Evolutionary conservation across 2,113 vertebrate genomes (phyloP), one percentile per base, ranked within the genome.

Genomic region (Aphyosemion australe): DNA sequence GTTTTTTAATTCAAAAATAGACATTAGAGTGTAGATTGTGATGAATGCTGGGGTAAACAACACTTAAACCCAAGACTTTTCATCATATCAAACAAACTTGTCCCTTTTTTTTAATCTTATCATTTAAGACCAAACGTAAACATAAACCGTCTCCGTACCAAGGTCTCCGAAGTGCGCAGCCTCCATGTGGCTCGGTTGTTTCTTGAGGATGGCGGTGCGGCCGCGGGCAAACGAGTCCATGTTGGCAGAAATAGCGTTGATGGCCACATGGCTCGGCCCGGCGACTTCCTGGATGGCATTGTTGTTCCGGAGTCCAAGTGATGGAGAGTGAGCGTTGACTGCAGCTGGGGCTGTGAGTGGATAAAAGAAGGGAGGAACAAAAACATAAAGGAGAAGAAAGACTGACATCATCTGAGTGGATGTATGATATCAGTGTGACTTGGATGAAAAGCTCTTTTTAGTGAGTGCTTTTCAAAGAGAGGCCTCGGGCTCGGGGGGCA

Each of bases 241-340:
- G 92, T 98, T 99, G 86, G 97, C 97, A 11, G 97, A 99, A 91
- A 99, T 99, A 92, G 96, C 97, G 49, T 92, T 99, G 89, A 99
- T 96, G 45, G 97, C 97, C 93, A 98, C 95, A 78, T 95, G 95
- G 92, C 97, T 99, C 85, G 97, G 97, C 90, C 96, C 96, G 6
- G 96, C 95, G 48, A 95, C 95, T 72, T 98, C 96, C 91, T 95
- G 93, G 90, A 96, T 93, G 79, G 96, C 97, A 94, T 97, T 90
- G 86, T 98, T 93, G 83, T 96, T 97, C 69, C 94, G 92, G 69
- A 91, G 90, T 79, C 90, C 94, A 59, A 89, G 91, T 8, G 94
- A 94, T 21, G 95, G 94, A 87, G 97, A 97, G 88, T 93, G 94
- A 84, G 92, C 87, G 8, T 68, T 81, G 67, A 55, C 65, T 26